phyloP scores from a whole-genome alignment of 2,888 invertebrate genomes.

The Drosophila merina region DNA sequence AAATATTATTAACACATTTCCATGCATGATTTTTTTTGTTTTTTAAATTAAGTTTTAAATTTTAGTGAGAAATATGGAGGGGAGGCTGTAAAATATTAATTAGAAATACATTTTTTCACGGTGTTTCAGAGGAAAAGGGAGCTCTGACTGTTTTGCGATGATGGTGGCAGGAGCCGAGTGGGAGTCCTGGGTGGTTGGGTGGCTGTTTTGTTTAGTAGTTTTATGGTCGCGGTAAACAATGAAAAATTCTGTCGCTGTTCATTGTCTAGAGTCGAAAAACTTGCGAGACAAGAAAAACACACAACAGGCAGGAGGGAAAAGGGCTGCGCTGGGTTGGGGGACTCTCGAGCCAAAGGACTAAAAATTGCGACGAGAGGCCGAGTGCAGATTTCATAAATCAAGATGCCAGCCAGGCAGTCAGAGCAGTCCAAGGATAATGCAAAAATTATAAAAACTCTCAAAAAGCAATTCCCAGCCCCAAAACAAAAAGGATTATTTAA shows the following conservation, averaged over 20 bases:
- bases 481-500: constrained; percentile 8
- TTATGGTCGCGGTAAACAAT: constrained; percentile 78
- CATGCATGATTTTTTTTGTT: too few species aligned
- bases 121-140: constrained; percentile 1
- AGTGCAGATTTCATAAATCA: constrained; percentile 62
- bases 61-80: too few species aligned
- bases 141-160: constrained; percentile 6
- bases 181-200: constrained; percentile 27
- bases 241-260: constrained; percentile 66
- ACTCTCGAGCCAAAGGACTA: background rate
- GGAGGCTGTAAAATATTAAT: too few species aligned
- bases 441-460: background rate
- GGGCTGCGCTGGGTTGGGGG: background rate
- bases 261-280: constrained; percentile 65
- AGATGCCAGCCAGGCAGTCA: constrained; percentile 16
- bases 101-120: too few species aligned
- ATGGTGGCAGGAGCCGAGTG: constrained; percentile 2
- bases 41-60: too few species aligned
- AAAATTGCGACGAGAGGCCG: background rate
- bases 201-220: constrained; percentile 78
- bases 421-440: background rate
- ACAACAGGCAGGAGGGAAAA: constrained; percentile 20
- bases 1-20: too few species aligned
- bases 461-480: background rate
- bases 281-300: constrained; percentile 38